These are phyloP conservation scores for Holothuria leucospilota DNA, from an alignment of 53 echinoderm and acorn worm species.

Conservation along the genomic window DNA sequence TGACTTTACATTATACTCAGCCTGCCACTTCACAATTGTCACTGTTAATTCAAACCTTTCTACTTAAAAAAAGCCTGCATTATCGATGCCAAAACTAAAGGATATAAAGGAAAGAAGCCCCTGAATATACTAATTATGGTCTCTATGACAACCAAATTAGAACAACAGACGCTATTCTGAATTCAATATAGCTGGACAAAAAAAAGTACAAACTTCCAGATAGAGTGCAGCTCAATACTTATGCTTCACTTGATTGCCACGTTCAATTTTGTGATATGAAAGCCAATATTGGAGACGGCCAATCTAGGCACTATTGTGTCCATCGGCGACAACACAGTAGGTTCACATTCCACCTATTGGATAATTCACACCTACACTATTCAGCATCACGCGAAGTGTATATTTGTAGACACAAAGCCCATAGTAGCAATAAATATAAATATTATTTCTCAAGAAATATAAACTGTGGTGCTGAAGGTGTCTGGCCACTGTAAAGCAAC, in stretches of 20 bases:
- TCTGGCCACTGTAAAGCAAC: background rate
- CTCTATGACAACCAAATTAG: slow-evolving; percentile 22
- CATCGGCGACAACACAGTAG: slow-evolving; percentile 2
- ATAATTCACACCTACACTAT: slow-evolving; percentile 26
- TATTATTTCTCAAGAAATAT: slow-evolving; percentile 23
- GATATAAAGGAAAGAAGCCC: background rate
- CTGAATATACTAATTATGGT: background rate
- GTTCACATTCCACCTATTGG: background rate
- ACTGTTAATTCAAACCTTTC: background rate
- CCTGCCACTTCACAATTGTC: background rate
- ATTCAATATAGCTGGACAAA: slow-evolving; percentile 8
- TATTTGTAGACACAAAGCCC: slow-evolving; percentile 27
- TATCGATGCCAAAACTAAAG: slow-evolving; percentile 8
- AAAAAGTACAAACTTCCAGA: slow-evolving; percentile 3
- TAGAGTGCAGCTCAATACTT: slow-evolving; percentile 17
- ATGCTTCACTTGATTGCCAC: slow-evolving; percentile 26
- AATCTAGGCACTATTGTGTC: slow-evolving; percentile 21
- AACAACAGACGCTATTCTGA: slow-evolving; percentile 4
- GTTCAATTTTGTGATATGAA: slow-evolving; percentile 17
- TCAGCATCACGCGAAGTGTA: background rate
- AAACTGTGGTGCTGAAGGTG: too few relatives aligned
- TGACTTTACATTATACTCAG: too few relatives aligned
- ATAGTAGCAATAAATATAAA: slow-evolving; percentile 34
- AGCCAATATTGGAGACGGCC: slow-evolving; percentile 25
- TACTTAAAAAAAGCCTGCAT: background rate